Conservation (phyloP, 2,797 vertebrate species). For the Gymnoscopelus braueri region DNA sequence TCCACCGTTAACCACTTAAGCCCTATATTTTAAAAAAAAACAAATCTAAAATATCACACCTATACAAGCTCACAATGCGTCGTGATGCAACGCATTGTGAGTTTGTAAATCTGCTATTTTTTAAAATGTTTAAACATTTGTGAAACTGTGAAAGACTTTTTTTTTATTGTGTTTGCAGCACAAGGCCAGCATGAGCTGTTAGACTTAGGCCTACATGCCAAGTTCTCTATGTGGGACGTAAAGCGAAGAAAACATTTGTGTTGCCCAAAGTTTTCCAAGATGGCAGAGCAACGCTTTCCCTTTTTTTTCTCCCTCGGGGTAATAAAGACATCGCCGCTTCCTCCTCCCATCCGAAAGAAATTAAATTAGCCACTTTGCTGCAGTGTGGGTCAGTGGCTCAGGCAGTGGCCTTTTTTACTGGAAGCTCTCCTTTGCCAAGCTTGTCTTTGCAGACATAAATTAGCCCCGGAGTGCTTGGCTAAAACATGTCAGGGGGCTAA, state of each 20-base stretch:
- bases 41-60: no score
- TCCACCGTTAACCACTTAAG: constrained; percentile 28
- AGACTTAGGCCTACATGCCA: constrained; percentile 51
- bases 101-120: no score
- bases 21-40: no score
- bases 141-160: no score
- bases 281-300: constrained; percentile 39
- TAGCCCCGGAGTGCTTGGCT: constrained; percentile 74
- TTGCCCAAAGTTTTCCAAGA: constrained; percentile 51
- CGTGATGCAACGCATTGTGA: no score
- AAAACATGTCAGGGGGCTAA: constrained; percentile 80
- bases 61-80: no score
- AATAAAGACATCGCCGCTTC: constrained; percentile 70
- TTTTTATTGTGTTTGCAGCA: not conserved
- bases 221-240: constrained; percentile 33
- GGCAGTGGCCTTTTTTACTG: constrained; percentile 76
- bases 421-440: constrained; percentile 75
- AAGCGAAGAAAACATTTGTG: constrained; percentile 45
- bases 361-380: constrained; percentile 75
- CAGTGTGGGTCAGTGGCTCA: constrained; percentile 70
- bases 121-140: no score
- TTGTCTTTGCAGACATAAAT: constrained; percentile 78
- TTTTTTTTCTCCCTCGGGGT: constrained; percentile 30
- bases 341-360: constrained; percentile 69
- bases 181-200: constrained; percentile 54